Evolutionary conservation across 2,113 vertebrate genomes (phyloP).

Genomic region (Felis chaus): DNA sequence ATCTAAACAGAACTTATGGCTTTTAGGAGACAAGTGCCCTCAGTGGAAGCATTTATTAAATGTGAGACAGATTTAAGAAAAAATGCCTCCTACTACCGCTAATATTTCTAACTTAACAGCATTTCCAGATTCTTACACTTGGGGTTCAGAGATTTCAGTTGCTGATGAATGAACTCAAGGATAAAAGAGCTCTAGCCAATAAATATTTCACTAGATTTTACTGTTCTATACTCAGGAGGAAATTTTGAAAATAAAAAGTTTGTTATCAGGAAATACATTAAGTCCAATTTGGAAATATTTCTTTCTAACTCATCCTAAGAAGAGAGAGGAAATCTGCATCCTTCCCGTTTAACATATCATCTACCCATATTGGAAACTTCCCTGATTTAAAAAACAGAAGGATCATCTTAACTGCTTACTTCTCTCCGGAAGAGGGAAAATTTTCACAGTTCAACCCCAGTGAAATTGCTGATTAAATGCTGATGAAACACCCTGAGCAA

Average conservation of each 20-base stretch:
- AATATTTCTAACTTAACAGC: slow-evolving; percentile 39
- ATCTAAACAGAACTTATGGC: background rate
- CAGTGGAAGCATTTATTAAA: slow-evolving; percentile 32
- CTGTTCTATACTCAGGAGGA: background rate
- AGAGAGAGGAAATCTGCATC: background rate
- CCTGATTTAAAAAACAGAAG: background rate
- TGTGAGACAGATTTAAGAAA: slow-evolving; percentile 16
- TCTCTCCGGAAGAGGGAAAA: background rate
- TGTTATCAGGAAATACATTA: background rate
- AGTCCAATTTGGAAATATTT: slow-evolving; percentile 4
- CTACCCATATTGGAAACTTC: background rate
- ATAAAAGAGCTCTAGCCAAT: background rate
- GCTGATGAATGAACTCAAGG: slow-evolving; percentile 22
- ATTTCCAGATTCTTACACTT: slow-evolving; percentile 44
- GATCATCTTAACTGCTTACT: background rate
- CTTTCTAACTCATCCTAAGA: background rate
- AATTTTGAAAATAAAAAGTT: slow-evolving; percentile 21
- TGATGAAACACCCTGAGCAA: background rate
- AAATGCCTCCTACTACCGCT: background rate
- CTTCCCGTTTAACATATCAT: background rate
- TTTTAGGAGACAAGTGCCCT: slow-evolving; percentile 35
- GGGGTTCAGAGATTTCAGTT: slow-evolving; percentile 29
- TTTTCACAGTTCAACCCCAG: background rate
- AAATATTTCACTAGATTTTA: background rate
- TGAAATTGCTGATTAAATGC: background rate